A percentile compares a stretch with the other conserved stretches of the same genome.
Evolutionary conservation across 2,113 vertebrate genomes (phyloP).

Genomic region (Chloropsis cyanopogon): DNA sequence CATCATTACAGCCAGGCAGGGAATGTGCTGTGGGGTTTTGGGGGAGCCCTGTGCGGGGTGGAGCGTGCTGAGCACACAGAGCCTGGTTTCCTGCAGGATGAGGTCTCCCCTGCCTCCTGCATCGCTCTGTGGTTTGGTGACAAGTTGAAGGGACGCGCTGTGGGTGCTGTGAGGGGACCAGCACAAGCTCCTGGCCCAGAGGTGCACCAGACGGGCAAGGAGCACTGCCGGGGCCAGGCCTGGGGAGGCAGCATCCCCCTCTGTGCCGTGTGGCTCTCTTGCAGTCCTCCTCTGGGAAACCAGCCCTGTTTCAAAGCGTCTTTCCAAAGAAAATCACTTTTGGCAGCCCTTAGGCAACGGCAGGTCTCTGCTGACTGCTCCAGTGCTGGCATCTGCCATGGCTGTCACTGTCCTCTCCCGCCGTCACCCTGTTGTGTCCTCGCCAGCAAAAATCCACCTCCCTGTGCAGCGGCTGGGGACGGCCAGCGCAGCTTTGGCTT

Average conservation of each 20-base stretch:
- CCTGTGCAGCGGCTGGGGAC: accelerated
- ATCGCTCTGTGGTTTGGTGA: not conserved
- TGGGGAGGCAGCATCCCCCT: not conserved
- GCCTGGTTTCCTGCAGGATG: not conserved
- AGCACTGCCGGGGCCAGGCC: not conserved
- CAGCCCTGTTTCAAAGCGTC: not conserved
- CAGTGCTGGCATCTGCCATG: not conserved
- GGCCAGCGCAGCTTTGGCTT: not conserved
- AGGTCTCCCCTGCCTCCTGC: not conserved
- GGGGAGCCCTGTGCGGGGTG: not conserved
- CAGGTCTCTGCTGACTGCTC: not conserved
- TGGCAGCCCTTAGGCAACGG: not conserved
- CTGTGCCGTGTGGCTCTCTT: not conserved
- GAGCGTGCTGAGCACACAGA: not conserved
- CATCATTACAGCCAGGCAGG: not conserved
- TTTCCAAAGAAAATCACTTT: not conserved
- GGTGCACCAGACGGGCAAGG: accelerated
- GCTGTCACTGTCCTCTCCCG: not conserved
- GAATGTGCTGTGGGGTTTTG: not conserved
- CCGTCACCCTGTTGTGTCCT: not conserved
- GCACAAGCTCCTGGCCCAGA: not conserved
- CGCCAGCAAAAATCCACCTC: not conserved
- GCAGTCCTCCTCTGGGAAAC: not conserved
- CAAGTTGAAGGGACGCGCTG: not conserved
- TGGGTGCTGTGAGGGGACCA: not conserved